phyloP scores from a whole-genome alignment of 1,140 invertebrate species.

The Drosophila chauvacae region DNA sequence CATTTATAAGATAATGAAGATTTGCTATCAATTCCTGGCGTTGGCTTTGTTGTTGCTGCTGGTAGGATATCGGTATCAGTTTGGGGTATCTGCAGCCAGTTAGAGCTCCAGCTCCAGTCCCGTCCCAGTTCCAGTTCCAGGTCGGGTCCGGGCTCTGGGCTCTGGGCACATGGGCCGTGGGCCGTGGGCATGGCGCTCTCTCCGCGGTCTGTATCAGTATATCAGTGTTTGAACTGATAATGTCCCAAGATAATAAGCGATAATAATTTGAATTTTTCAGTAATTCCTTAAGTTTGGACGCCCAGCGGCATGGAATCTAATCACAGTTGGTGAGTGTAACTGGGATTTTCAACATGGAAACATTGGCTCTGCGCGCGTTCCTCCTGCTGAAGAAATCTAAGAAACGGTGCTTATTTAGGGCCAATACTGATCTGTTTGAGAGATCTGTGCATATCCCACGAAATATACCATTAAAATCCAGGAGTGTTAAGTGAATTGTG shows the following conservation, averaged over 20 bases:
- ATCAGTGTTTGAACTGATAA: constrained; percentile 85
- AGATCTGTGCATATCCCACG: neutral
- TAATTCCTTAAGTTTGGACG: constrained; percentile 83
- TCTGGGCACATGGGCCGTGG: constrained; percentile 1
- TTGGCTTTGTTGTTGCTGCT: constrained; percentile 26
- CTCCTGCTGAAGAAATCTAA: neutral
- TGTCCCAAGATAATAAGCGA: constrained; percentile 85
- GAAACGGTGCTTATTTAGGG: neutral
- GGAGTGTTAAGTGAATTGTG: neutral
- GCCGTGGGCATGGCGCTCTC: constrained; percentile 24
- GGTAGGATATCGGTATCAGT: constrained; percentile 67
- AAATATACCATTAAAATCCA: neutral
- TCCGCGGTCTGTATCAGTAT: constrained; percentile 75
- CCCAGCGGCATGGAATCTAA: constrained; percentile 77
- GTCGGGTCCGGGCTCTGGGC: constrained; percentile 23
- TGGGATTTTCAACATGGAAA: constrained; percentile 84
- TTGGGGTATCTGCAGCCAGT: constrained; percentile 74
- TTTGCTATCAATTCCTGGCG: constrained; percentile 81
- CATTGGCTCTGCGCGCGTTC: constrained; percentile 53
- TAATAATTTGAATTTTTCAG: constrained; percentile 85
- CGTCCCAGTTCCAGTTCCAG: constrained; percentile 16
- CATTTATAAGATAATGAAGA: constrained; percentile 85
- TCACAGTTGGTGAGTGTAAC: constrained; percentile 84
- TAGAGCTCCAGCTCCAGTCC: constrained; percentile 8
- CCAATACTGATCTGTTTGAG: neutral